Evolutionary conservation across 2,797 vertebrate genomes (phyloP), one percentile per base, ranked within the genome.

Genomic region (Vireo griseus): DNA sequence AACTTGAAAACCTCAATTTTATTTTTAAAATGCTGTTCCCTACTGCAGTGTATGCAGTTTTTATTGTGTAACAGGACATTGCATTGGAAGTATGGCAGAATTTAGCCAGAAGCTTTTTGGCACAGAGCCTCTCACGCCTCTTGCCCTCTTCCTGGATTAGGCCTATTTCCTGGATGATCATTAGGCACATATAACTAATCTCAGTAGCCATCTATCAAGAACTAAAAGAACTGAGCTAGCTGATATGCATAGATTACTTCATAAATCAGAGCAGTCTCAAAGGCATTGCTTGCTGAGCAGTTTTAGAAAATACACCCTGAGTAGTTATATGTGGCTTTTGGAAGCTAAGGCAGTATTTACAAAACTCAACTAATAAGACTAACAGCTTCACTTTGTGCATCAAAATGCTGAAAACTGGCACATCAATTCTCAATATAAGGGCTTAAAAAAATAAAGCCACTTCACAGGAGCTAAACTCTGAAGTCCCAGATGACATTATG

Each of bases 101-200:
- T 63, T 85, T 63, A 93, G 78, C 24, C 73, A 81, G 73, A 89
- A 87, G 67, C 71, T 85, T 88, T 86, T 94, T 80, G 54, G 88
- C 17, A 62, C 47, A 79, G 55, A 90, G 31, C 20, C 25, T 62
- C 59, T 83, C 58, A 42, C 1, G 1, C 21, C 50, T 78, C 52
- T 29, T 26, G 3, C 29, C 28, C 52, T 71, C 71, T 94, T 95
- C 78, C 62, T 88, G 62, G 90, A 94, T 89, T 88, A 92, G 74
- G 18, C 16, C 29, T 81, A 93, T 92, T 95, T 97, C 85, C 94
- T 95, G 80, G 91, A 71, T 91, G 76, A 96, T 71, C n/a, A 45
- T 47, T 48, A 90, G 85, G 59, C 45, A 85, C 88, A 75, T 88
- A 85, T 63, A 97, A 96, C 61, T 85, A 79, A 92, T 81, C 91